A percentile compares a stretch with the other conserved stretches of the same genome.
Evolutionary conservation across 1,140 invertebrate genomes (phyloP).

Genomic region (Zaprionus gabonicus): DNA sequence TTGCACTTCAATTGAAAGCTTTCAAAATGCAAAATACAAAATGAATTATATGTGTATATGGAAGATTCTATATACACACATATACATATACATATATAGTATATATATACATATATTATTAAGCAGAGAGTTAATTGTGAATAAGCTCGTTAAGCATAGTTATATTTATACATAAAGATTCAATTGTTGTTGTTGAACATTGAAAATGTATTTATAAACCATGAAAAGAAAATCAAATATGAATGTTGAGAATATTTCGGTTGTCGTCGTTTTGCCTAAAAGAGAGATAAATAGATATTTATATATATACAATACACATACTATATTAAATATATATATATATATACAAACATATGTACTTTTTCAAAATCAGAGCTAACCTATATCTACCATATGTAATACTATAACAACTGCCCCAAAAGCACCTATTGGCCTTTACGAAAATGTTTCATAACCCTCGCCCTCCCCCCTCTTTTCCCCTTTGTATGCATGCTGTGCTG

Average conservation of each 20-base stretch:
- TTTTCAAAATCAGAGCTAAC: slow-evolving; percentile 8
- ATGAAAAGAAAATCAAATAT: slow-evolving; percentile 33
- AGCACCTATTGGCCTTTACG: slow-evolving; percentile 36
- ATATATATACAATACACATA: slow-evolving; percentile 16
- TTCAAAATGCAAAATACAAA: slow-evolving; percentile 31
- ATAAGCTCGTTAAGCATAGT: slow-evolving; percentile 69
- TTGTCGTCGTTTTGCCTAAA: slow-evolving; percentile 34
- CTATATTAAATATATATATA: slow-evolving; percentile 19
- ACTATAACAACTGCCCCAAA: slow-evolving; percentile 19
- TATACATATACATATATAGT: slow-evolving; percentile 22
- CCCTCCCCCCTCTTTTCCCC: not conserved
- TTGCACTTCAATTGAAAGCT: slow-evolving; percentile 33
- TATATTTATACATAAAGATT: slow-evolving; percentile 66
- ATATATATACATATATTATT: slow-evolving; percentile 39
- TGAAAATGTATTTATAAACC: slow-evolving; percentile 72
- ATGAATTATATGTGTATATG: slow-evolving; percentile 17
- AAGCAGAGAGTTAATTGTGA: slow-evolving; percentile 62
- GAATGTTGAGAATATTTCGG: slow-evolving; percentile 57
- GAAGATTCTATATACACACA: not conserved
- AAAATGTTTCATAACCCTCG: slow-evolving; percentile 7
- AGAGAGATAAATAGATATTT: slow-evolving; percentile 20
- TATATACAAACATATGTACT: slow-evolving; percentile 8
- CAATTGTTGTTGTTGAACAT: slow-evolving; percentile 58
- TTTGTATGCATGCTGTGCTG: slow-evolving; percentile 23
- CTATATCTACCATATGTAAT: not conserved